Evolutionary conservation across 2,888 invertebrate species (phyloP).

Genomic region (Pseudococcus longispinus): DNA sequence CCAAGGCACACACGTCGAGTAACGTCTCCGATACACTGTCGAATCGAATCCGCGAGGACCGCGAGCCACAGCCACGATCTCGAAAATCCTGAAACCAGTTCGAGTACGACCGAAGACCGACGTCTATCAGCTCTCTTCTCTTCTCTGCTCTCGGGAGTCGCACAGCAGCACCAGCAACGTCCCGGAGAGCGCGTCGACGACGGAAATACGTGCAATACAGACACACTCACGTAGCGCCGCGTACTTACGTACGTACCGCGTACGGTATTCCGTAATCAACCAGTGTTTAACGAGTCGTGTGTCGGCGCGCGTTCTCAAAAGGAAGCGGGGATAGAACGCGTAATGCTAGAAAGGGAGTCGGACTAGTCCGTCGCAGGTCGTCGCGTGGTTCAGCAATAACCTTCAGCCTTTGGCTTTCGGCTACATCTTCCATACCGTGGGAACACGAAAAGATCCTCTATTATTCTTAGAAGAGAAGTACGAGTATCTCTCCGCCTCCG

Average conservation of each 20-base stretch:
- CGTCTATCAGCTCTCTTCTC: background rate
- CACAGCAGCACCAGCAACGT: background rate
- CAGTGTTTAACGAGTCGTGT: constrained; percentile 50
- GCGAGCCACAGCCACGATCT: no score
- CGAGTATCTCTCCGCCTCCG: background rate
- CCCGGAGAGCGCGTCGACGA: background rate
- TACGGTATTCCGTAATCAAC: constrained; percentile 42
- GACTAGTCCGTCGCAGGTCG: constrained; percentile 54
- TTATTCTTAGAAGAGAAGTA: constrained; percentile 45
- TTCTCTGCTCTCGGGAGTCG: background rate
- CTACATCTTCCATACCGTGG: constrained; percentile 53
- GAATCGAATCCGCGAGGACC: no score
- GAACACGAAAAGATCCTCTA: constrained; percentile 44
- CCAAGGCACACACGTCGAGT: background rate
- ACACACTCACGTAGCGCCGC: background rate
- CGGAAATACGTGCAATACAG: background rate
- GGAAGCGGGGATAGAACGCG: constrained; percentile 17
- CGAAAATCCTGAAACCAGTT: background rate
- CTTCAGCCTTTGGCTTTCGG: constrained; percentile 52
- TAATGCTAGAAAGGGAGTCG: constrained; percentile 2
- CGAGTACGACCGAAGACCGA: background rate
- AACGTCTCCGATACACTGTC: background rate
- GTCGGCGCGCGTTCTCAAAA: constrained; percentile 56
- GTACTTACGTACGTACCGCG: background rate
- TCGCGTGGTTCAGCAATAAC: constrained; percentile 57